Evolutionary conservation across 2,797 vertebrate species (phyloP).

Genomic region (Pteronotus mesoamericanus): DNA sequence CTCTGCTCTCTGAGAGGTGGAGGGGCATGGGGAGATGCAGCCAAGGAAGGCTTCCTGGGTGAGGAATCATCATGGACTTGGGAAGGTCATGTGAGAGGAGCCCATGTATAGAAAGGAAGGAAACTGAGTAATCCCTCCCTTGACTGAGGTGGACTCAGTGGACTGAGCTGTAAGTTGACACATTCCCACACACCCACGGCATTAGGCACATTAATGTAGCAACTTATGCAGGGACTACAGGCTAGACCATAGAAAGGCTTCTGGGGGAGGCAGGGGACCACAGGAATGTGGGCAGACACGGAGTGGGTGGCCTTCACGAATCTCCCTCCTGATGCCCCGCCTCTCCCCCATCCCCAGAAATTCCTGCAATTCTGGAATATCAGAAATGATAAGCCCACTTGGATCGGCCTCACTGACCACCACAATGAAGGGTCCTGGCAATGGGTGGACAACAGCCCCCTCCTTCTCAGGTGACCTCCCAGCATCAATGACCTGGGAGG

Average conservation of each 20-base stretch:
- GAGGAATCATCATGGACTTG: background rate
- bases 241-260: background rate
- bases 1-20: background rate
- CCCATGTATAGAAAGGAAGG: background rate
- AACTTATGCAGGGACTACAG: no score
- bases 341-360: background rate
- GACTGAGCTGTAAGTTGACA: background rate
- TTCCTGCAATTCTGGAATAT: slow-evolving; percentile 32
- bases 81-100: background rate
- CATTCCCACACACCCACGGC: background rate
- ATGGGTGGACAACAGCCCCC: slow-evolving; percentile 33
- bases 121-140: background rate
- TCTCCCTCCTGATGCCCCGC: background rate
- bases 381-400: background rate
- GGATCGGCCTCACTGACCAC: slow-evolving; percentile 62
- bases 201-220: background rate
- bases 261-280: background rate
- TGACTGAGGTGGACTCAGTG: background rate
- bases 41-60: background rate
- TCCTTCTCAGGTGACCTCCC: slow-evolving; percentile 36
- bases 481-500: background rate
- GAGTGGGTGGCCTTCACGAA: background rate
- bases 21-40: background rate
- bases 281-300: background rate
- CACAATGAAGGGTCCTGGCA: slow-evolving; percentile 32